phyloP scores from a whole-genome alignment of 2,797 vertebrate genomes.

The Lithobates pipiens region DNA sequence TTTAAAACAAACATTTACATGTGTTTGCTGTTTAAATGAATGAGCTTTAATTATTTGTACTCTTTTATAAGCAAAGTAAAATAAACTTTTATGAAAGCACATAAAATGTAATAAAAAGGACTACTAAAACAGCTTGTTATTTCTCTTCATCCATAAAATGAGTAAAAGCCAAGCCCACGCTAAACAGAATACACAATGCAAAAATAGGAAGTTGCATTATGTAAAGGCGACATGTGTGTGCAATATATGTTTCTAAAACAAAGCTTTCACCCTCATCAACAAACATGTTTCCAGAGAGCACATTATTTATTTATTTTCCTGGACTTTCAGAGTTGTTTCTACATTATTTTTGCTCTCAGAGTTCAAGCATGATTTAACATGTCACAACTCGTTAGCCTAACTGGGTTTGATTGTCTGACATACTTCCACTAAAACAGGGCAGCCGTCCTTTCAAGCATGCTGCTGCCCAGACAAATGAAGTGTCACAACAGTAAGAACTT shows the following conservation, averaged over 20 bases:
- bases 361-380: slow-evolving; percentile 81
- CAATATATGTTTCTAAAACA: slow-evolving; percentile 16
- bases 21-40: not conserved
- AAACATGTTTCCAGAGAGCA: slow-evolving; percentile 7
- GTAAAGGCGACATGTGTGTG: slow-evolving; percentile 6
- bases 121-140: not conserved
- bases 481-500: slow-evolving; percentile 66
- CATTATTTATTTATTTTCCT: slow-evolving; percentile 60
- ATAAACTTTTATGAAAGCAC: not conserved
- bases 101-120: not conserved
- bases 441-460: slow-evolving; percentile 68
- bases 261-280: slow-evolving; percentile 21
- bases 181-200: not conserved
- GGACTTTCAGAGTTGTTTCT: slow-evolving; percentile 50
- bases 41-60: not conserved
- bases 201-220: not conserved
- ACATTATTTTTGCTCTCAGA: slow-evolving; percentile 72
- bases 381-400: slow-evolving; percentile 79
- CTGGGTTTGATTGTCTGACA: slow-evolving; percentile 76
- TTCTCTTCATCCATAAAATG: not conserved
- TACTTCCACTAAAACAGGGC: slow-evolving; percentile 70
- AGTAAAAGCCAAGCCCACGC: not conserved
- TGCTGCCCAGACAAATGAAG: slow-evolving; percentile 71
- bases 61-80: not conserved
- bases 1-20: no score